Base-by-base conservation (phyloP, 2,797 vertebrate genomes). In the Garrulus glandarius region DNA sequence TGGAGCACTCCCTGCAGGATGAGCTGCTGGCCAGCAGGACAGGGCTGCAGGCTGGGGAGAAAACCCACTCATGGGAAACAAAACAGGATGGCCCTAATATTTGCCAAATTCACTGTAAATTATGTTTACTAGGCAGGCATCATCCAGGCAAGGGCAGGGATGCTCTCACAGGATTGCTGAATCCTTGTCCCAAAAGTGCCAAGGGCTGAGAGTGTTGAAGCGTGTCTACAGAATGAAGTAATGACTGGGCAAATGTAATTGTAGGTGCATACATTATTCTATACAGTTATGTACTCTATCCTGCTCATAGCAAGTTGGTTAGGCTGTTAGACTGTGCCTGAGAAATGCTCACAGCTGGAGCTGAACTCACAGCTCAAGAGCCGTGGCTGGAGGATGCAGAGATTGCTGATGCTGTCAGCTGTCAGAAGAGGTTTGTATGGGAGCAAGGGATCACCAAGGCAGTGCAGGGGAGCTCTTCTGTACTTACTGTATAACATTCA, bases 41-140 rank as follows among this genome's bases (percentile, higher is more conserved):
- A 11, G 49, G 23, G 13, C 36, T 76, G 29, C n/a, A 34, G 30
- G 8, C 3, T 8, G 2, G 27, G 15, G 11, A 52, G 27, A 37
- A 50, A 9, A 7, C 5, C 39, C 0, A 0, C 27, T 55, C 22
- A 4, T 0, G 23, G 52, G 10, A n/a, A 37, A 23, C 37, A 15
- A 55, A 52, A 36, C 1, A 9, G 36, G 46, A 78, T 12, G 46
- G 46, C 13, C 46, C 46, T 20, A 23, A 9, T 26, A 12, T 24
- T 34, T 50, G 18, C 36, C 16, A 50, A 29, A 46, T 37, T 49
- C 43, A 53, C n/a, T 59, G 15, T 30, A 29, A n/a, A 9, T 21
- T 24, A 16, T 3, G 9, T n/a, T 64, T 70, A 16, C 12, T 47
- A 44, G 26, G 13, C 44, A 37, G 1, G 11, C 3, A 19, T 68